Evolutionary conservation across 2,113 vertebrate species (phyloP).

Genomic region (Ciconia maguari): DNA sequence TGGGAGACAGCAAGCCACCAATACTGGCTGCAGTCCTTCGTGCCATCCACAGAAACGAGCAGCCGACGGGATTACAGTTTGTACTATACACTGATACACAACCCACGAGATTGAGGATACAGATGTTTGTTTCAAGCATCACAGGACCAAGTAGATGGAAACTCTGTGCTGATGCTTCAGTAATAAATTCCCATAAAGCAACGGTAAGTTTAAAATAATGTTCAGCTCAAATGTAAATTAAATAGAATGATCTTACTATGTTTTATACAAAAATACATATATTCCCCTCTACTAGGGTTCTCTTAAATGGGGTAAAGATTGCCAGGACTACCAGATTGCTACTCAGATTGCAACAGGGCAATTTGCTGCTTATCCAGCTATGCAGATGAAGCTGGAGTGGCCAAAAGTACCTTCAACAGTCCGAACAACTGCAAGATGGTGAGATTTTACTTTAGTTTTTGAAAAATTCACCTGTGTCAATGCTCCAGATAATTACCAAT

Average conservation of each 20-base stretch:
- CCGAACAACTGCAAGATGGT: slow-evolving; percentile 65
- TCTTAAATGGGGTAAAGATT: slow-evolving; percentile 77
- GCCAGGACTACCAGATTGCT: slow-evolving; percentile 69
- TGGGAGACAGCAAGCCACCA: slow-evolving; percentile 68
- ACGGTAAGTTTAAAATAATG: slow-evolving; percentile 65
- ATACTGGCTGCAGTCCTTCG: slow-evolving; percentile 72
- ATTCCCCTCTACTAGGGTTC: slow-evolving; percentile 25
- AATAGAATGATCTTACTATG: background rate
- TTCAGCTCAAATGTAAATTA: background rate
- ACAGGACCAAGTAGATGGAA: slow-evolving; percentile 73
- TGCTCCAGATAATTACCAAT: background rate
- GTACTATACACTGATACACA: slow-evolving; percentile 69
- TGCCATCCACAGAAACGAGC: slow-evolving; percentile 69
- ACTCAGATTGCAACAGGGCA: slow-evolving; percentile 72
- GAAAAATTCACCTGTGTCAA: background rate
- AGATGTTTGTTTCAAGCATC: slow-evolving; percentile 76
- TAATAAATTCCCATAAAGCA: slow-evolving; percentile 73
- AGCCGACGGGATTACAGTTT: slow-evolving; percentile 69
- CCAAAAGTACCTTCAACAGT: slow-evolving; percentile 58
- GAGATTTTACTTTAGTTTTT: background rate
- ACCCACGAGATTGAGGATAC: slow-evolving; percentile 62
- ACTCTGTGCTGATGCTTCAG: slow-evolving; percentile 76
- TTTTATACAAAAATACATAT: background rate
- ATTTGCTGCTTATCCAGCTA: slow-evolving; percentile 69
- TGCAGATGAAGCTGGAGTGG: slow-evolving; percentile 75